Conservation (phyloP, 2,113 vertebrate genomes). For the Cyrtonyx montezumae region DNA sequence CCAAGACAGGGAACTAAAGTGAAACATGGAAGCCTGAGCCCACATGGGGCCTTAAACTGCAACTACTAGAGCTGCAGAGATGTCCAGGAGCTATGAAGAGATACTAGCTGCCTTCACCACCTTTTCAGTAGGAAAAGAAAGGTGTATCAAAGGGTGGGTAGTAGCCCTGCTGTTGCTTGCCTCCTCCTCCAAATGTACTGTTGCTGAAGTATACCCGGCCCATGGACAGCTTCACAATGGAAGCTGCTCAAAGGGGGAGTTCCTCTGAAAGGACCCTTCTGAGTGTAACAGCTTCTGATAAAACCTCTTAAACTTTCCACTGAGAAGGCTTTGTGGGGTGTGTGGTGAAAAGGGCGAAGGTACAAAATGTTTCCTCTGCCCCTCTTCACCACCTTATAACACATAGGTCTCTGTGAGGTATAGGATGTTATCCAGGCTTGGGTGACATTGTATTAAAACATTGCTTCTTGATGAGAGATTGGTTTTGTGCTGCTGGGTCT, state of each 20-base stretch:
- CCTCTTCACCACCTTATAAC: neutral
- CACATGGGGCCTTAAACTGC: neutral
- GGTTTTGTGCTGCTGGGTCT: fast-evolving
- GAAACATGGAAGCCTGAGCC: neutral
- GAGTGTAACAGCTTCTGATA: neutral
- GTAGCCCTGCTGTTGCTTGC: neutral
- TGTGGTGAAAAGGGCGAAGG: neutral
- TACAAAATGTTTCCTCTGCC: neutral
- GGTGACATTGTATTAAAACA: neutral
- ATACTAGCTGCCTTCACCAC: neutral
- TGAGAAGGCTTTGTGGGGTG: neutral
- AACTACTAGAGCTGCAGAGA: neutral
- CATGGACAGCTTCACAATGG: fast-evolving
- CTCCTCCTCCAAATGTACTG: neutral
- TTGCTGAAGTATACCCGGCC: neutral
- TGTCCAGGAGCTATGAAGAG: neutral
- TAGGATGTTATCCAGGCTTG: neutral
- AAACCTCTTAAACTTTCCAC: neutral
- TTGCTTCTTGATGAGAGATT: neutral
- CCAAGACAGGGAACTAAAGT: fast-evolving
- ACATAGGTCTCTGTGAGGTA: neutral
- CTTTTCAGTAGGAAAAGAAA: neutral
- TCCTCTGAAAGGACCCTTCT: neutral
- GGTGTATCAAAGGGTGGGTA: neutral
- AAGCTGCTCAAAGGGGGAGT: neutral